phyloP scores from a whole-genome alignment of 2,888 invertebrate species.

The Physocephala rufipes region DNA sequence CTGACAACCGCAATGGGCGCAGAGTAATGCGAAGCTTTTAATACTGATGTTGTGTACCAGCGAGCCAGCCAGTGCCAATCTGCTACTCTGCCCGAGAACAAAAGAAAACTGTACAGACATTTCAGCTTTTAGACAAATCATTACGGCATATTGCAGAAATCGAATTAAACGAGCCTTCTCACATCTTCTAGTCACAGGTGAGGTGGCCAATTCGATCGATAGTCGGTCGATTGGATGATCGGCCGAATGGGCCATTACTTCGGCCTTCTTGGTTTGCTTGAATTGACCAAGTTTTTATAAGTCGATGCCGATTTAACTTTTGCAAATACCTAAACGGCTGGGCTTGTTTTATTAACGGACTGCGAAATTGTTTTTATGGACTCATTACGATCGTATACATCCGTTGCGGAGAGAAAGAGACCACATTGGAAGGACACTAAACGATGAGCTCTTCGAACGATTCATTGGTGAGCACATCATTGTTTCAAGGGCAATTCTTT shows the following conservation, averaged over 20 bases:
- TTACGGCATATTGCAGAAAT: slow-evolving; percentile 22
- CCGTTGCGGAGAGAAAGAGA: neutral
- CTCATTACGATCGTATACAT: slow-evolving; percentile 13
- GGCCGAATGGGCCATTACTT: too few relatives aligned
- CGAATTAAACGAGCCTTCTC: slow-evolving; percentile 2
- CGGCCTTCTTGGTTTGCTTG: neutral
- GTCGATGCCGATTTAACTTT: neutral
- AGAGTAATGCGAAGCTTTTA: neutral
- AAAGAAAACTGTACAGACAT: slow-evolving; percentile 12
- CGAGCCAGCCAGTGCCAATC: neutral
- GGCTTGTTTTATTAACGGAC: slow-evolving; percentile 23
- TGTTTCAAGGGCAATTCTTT: slow-evolving; percentile 9
- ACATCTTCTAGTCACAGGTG: neutral
- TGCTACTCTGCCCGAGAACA: too few relatives aligned
- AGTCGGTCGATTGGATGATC: neutral
- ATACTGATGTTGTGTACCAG: slow-evolving; percentile 11
- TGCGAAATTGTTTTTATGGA: slow-evolving; percentile 10
- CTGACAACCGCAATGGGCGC: slow-evolving; percentile 6
- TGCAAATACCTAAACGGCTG: too few relatives aligned
- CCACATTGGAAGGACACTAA: neutral
- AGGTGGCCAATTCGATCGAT: neutral
- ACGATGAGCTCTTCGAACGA: neutral
- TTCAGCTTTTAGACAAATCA: slow-evolving; percentile 34
- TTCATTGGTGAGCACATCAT: too few relatives aligned
- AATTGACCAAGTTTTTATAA: slow-evolving; percentile 13